Conservation (phyloP, 1,140 invertebrate species). For the Drosophila aff. region DNA sequence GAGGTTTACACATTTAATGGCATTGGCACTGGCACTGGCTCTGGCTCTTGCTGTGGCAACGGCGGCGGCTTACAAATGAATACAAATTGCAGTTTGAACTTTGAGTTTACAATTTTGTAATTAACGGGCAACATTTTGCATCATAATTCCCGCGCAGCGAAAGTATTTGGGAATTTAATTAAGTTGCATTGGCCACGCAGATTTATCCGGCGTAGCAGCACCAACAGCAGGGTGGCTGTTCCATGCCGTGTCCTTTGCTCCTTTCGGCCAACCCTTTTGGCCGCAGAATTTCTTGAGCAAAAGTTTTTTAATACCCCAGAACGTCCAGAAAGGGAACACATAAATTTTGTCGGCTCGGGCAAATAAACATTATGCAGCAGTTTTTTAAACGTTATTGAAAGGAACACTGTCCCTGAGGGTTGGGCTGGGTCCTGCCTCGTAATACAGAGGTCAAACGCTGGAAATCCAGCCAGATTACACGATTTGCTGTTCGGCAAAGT, state of each 20-base stretch:
- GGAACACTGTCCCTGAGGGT: conserved; percentile 31
- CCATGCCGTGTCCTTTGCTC: background rate
- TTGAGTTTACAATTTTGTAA: conserved; percentile 79
- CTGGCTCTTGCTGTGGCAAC: conserved; percentile 4
- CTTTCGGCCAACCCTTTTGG: conserved; percentile 60
- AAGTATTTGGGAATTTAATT: conserved; percentile 80
- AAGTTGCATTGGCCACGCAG: conserved; percentile 80
- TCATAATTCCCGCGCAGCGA: conserved; percentile 64
- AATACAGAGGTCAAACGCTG: conserved; percentile 15
- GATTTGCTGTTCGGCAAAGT: conserved; percentile 25
- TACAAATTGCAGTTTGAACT: conserved; percentile 82
- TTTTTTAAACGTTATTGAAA: conserved; percentile 50
- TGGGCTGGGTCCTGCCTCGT: background rate
- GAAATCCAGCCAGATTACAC: conserved; percentile 36
- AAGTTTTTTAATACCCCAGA: conserved; percentile 78
- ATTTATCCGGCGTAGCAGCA: conserved; percentile 59
- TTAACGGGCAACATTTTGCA: conserved; percentile 77
- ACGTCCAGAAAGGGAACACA: conserved; percentile 48
- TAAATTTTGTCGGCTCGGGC: conserved; percentile 65
- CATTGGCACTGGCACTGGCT: conserved; percentile 41
- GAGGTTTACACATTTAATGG: conserved; percentile 67
- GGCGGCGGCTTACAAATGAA: conserved; percentile 72
- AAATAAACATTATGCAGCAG: conserved; percentile 82
- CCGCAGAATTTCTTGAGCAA: conserved; percentile 60
- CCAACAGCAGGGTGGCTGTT: conserved; percentile 26